phyloP scores from a whole-genome alignment of 2,888 invertebrate genomes.

The Callosobruchus maculatus region DNA sequence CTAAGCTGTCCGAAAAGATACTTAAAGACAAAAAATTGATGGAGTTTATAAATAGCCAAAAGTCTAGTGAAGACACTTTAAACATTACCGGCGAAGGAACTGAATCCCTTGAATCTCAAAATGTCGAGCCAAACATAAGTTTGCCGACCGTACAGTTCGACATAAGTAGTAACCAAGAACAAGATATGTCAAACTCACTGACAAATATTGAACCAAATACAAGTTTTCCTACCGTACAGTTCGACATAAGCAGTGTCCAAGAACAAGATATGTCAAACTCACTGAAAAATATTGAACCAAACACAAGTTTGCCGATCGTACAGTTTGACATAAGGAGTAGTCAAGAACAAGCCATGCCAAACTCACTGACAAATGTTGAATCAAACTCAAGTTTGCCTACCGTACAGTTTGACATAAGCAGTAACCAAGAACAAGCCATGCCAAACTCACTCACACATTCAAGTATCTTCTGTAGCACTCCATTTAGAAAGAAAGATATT shows the following conservation, averaged over 20 bases:
- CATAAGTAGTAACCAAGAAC: no score
- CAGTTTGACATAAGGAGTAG: slow-evolving; percentile 37
- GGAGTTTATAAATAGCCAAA: background rate
- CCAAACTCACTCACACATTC: slow-evolving; percentile 40
- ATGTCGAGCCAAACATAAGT: no score
- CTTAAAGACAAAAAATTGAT: background rate
- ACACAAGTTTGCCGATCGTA: slow-evolving; percentile 9
- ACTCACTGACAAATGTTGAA: slow-evolving; percentile 29
- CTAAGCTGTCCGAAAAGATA: background rate
- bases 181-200: no score
- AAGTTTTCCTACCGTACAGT: no score
- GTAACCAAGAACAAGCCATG: slow-evolving; percentile 35
- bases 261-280: no score
- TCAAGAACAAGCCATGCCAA: slow-evolving; percentile 39
- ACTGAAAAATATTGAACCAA: no score
- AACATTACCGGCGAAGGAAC: background rate
- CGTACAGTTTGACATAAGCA: slow-evolving; percentile 37
- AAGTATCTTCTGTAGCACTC: slow-evolving; percentile 35
- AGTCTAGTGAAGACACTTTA: background rate
- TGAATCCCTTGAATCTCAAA: background rate
- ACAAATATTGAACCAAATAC: no score
- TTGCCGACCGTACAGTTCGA: no score
- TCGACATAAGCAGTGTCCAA: no score
- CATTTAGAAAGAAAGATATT: slow-evolving; percentile 23
- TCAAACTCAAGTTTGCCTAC: background rate